Evolutionary conservation across 1,140 invertebrate species (phyloP).

Genomic region (Oryctes rhinoceros): DNA sequence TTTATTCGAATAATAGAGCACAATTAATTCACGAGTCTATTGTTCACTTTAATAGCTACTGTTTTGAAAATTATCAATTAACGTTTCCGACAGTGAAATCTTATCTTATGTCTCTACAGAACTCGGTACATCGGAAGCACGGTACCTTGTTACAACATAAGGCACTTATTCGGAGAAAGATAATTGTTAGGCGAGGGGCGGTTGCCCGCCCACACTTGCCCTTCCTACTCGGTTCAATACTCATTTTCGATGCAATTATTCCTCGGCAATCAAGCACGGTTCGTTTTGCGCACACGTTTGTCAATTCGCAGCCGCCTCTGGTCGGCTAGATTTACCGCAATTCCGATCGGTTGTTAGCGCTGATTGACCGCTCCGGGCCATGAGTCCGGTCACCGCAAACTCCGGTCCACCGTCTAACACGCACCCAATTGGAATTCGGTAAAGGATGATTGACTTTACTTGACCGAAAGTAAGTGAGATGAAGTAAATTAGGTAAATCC

Average conservation of each 20-base stretch:
- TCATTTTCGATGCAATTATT: conserved; percentile 35
- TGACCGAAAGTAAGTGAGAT: background rate
- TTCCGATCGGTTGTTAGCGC: conserved; percentile 35
- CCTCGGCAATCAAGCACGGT: conserved; percentile 22
- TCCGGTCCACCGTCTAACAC: background rate
- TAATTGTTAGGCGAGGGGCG: conserved; percentile 18
- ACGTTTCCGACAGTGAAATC: too few species aligned
- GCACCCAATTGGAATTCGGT: conserved; percentile 22
- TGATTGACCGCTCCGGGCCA: conserved; percentile 24
- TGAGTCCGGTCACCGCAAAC: conserved; percentile 4
- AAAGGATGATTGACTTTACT: conserved; percentile 23
- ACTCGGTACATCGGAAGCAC: too few species aligned
- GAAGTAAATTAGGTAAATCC: background rate
- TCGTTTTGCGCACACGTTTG: conserved; percentile 13
- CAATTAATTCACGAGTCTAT: too few species aligned
- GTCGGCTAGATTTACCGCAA: conserved; percentile 20
- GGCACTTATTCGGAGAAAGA: background rate
- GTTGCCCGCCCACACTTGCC: background rate
- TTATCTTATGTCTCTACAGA: too few species aligned
- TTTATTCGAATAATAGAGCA: too few species aligned
- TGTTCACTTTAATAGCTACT: too few species aligned
- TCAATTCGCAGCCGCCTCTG: conserved; percentile 18
- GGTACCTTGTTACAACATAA: too few species aligned
- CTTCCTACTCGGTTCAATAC: background rate
- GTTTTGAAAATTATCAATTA: too few species aligned